These are phyloP conservation scores for Tipula confusa DNA, from an alignment of 2,888 invertebrate genomes.

Conservation along the genomic window DNA sequence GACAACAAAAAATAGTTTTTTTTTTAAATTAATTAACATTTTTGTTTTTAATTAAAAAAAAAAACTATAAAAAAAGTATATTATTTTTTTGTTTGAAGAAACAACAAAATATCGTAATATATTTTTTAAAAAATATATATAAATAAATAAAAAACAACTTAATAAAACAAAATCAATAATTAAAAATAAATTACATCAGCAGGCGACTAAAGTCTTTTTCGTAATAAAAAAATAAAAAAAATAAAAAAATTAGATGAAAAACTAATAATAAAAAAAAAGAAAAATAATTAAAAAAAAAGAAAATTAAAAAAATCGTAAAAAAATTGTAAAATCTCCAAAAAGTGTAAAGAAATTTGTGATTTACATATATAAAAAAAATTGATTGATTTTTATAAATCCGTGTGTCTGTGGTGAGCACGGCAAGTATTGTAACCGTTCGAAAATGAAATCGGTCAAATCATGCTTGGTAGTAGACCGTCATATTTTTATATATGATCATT, in stretches of 20 bases:
- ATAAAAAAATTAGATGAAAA: constrained; percentile 33
- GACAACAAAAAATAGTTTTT: neutral
- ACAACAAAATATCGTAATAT: constrained; percentile 26
- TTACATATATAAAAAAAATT: neutral
- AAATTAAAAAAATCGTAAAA: constrained; percentile 29
- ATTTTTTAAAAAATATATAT: constrained; percentile 25
- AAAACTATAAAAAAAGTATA: neutral
- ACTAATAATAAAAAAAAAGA: constrained; percentile 31
- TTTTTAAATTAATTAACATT: neutral
- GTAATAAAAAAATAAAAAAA: constrained; percentile 45
- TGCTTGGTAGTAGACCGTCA: neutral
- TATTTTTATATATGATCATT: too few species aligned
- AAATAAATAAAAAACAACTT: constrained; percentile 30
- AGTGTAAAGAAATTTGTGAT: constrained; percentile 33
- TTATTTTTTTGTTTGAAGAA: constrained; percentile 26
- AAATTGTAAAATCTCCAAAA: constrained; percentile 51
- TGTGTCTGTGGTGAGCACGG: neutral
- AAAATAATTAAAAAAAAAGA: constrained; percentile 35
- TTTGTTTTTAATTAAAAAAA: neutral
- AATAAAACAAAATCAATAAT: constrained; percentile 33
- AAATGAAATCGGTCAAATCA: neutral
- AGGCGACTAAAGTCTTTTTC: constrained; percentile 20
- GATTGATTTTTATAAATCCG: neutral
- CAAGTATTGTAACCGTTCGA: neutral
- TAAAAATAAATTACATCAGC: constrained; percentile 33